These are phyloP conservation scores for Sphaerophoria rueppellii DNA, from an alignment of 2,888 invertebrate species.

Conservation along the genomic window DNA sequence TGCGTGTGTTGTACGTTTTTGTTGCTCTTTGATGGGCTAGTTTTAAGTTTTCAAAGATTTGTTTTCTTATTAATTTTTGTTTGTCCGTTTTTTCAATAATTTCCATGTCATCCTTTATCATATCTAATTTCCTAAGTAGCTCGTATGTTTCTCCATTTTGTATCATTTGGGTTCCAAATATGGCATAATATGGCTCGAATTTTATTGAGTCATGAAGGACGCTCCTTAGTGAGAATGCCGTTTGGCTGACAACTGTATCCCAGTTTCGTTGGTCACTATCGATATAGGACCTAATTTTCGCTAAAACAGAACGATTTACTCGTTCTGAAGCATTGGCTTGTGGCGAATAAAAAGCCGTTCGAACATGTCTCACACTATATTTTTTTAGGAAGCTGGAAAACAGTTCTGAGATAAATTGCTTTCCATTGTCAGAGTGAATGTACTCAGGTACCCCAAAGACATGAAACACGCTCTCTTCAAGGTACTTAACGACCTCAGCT, in stretches of 20 bases:
- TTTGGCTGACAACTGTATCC: neutral
- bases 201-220: neutral
- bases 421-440: constrained; percentile 76
- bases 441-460: constrained; percentile 74
- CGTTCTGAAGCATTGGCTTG: constrained; percentile 75
- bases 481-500: constrained; percentile 23
- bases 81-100: neutral
- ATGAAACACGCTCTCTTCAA: constrained; percentile 71
- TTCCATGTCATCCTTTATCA: neutral
- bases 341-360: constrained; percentile 76
- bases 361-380: constrained; percentile 65
- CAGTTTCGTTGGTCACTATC: neutral
- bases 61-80: neutral
- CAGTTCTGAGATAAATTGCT: constrained; percentile 69
- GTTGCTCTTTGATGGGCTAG: constrained; percentile 14
- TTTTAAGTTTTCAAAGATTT: too few species aligned
- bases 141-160: neutral
- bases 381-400: constrained; percentile 52
- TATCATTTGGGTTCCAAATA: neutral
- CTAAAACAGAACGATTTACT: neutral
- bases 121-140: neutral
- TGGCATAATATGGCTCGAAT: constrained; percentile 26
- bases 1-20: neutral
- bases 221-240: neutral
- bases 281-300: neutral